Conservation (phyloP, 2,888 invertebrate genomes). For the Cremastobaeus sp. region DNA sequence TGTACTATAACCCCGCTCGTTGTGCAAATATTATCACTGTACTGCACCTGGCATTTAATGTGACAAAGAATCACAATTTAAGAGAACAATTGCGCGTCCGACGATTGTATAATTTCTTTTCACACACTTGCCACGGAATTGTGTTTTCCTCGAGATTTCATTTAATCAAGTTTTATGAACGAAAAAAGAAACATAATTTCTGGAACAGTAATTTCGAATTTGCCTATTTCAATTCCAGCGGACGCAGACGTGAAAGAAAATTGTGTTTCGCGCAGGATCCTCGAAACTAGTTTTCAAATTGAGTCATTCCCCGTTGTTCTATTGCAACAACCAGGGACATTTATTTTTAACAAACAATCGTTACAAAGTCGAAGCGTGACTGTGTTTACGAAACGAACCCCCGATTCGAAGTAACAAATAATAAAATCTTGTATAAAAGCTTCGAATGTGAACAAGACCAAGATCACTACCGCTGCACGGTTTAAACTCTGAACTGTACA, state of each 20-base stretch:
- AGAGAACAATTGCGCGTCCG: background rate
- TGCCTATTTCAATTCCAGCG: background rate
- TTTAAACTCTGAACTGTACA: conserved; percentile 38
- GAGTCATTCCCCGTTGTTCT: background rate
- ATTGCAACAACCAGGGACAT: background rate
- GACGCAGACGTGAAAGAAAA: background rate
- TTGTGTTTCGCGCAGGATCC: conserved; percentile 5
- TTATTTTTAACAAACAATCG: conserved; percentile 13
- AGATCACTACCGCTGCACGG: conserved; percentile 12
- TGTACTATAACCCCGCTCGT: background rate
- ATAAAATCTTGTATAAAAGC: conserved; percentile 20
- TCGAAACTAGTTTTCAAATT: conserved; percentile 9
- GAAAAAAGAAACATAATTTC: too few relatives aligned
- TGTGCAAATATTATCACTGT: background rate
- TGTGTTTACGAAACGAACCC: conserved; percentile 2
- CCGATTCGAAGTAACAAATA: conserved; percentile 12
- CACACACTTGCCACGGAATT: too few relatives aligned
- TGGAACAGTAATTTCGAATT: too few relatives aligned
- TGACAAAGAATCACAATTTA: too few relatives aligned
- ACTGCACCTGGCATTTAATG: background rate
- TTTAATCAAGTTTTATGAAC: too few relatives aligned
- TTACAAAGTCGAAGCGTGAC: conserved; percentile 1
- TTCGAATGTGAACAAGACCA: conserved; percentile 16
- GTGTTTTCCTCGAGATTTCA: too few relatives aligned
- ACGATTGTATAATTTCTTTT: background rate